Base-by-base conservation (phyloP, 2,113 vertebrate genomes). In the Toxotes jaculatrix region DNA sequence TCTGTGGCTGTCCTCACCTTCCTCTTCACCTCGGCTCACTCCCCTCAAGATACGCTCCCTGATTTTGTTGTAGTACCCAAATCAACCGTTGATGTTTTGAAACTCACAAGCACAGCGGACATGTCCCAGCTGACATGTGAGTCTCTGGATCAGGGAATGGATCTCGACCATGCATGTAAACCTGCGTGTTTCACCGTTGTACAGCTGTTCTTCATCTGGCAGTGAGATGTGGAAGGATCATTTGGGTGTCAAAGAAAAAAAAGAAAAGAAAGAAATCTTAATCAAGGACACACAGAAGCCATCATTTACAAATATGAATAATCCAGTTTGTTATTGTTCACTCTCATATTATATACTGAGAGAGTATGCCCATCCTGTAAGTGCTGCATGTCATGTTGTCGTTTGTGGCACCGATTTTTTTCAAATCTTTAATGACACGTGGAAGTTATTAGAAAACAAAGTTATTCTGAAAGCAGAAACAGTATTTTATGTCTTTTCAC, bases 191-290 rank as follows among this genome's bases (percentile, higher is more conserved):
- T n/a, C n/a, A 4, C 11, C 56, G 43, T 14, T 43, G n/a, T 49
- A 51, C 14, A 66, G 1, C 47, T 16, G 0, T 31, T 64, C 9
- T 73, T 74, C 43, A 42, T 67, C 71, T 75, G 56, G 40, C 72
- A 80, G 45, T 65, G 74, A 79, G 75, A 53, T 71, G 71, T 71
- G 71, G 71, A 76, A 47, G 67, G 67, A 34, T 40, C 11, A 49
- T 4, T 31, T 49, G 21, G 45, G 8, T 53, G 49, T 53, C 45
- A 13, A 47, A 47, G 17, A 13, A n/a, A n/a, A n/a, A n/a, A n/a
- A n/a, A n/a, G n/a, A n/a, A n/a, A n/a, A n/a, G n/a, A n/a, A n/a
- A n/a, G n/a, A n/a, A n/a, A n/a, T n/a, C n/a, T n/a, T 7, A 40
- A 40, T 5, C 38, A 40, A 40, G 38, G 38, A 40, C 49, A 16